Conservation (phyloP, 2,797 vertebrate genomes). For the Enteromius paludinosus region DNA sequence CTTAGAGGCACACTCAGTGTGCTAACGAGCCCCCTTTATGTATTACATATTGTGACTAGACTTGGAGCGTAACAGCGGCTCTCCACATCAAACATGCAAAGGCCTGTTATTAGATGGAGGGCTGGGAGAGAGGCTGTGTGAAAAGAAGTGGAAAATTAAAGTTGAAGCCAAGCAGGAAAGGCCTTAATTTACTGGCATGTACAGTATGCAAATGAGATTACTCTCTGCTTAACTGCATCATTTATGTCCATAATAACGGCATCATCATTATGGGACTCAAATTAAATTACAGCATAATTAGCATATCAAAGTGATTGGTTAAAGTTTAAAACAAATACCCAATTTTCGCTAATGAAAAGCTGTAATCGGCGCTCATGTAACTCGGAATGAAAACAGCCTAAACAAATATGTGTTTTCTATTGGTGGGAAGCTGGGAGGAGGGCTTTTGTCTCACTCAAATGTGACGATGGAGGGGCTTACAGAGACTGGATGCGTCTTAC, state of each 20-base stretch:
- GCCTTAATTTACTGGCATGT: conserved; percentile 99
- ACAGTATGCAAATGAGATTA: conserved; percentile 99
- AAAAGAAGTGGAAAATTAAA: conserved; percentile 99
- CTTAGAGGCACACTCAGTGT: conserved; percentile 89
- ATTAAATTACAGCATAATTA: conserved; percentile 99
- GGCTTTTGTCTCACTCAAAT: background rate
- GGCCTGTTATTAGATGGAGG: conserved; percentile 91
- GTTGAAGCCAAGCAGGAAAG: conserved; percentile 94
- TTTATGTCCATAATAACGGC: conserved; percentile 99
- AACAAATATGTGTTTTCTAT: conserved; percentile 97
- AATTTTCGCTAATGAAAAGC: conserved; percentile 99
- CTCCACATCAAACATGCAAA: conserved; percentile 93
- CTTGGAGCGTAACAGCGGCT: conserved; percentile 87
- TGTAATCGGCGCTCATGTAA: conserved; percentile 90
- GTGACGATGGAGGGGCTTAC: background rate
- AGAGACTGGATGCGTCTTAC: conserved; percentile 61
- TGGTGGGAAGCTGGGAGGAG: conserved; percentile 68
- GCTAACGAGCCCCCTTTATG: conserved; percentile 94
- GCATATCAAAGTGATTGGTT: conserved; percentile 99
- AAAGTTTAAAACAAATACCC: conserved; percentile 99
- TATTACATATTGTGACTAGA: conserved; percentile 92
- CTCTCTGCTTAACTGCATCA: conserved; percentile 99
- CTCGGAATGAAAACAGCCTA: conserved; percentile 95
- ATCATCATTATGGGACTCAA: conserved; percentile 99
- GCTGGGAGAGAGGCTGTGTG: conserved; percentile 87